Evolutionary conservation across 2,888 invertebrate genomes (phyloP), one percentile per base, ranked within the genome.

Genomic region (Ephialtes manifestator): DNA sequence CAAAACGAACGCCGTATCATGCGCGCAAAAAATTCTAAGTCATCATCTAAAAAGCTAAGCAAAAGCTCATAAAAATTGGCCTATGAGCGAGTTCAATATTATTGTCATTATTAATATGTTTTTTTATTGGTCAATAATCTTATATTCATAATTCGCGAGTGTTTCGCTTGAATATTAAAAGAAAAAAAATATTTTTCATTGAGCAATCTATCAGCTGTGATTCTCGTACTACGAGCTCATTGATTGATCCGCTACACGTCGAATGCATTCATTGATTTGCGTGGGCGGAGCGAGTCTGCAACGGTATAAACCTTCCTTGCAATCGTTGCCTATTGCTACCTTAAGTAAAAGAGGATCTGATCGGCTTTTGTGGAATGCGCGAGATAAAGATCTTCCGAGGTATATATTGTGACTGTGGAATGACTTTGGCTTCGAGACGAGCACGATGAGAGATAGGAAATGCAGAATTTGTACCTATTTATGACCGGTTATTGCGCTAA

Each of bases 201-300:
- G 39, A 39, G 24, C n/a, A 20, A 63, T 60, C 46, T 20, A 13
- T 70, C 51, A 48, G 46, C 70, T 63, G 70, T 35, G 74, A 75
- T 63, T 63, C 60, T 55, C 70, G 43, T 78, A 70, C 60, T 75
- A 75, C 74, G 48, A 60, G 63, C 70, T 70, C 60, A 78, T 78
- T 70, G 77, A 77, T 77, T 46, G 77, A 77, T 77, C 39, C 77
- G 63, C 39, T 11, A 53, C 7, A 53, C 7, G 48, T 65, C 58
- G 43, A 39, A 55, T 43, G 67, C 68, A 60, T 63, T 46, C 48
- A 75, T 75, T 75, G 65, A 43, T 67, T 24, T 7, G 55, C 58
- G 72, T 58, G 72, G 72, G 72, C 35, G 72, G 72, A 72, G 60
- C n/a, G 72, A 43, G 24, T 43, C 58, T 24, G 72, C 58, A 72